phyloP scores from a whole-genome alignment of 2,888 invertebrate genomes.

The Phrixothrix hirtus region DNA sequence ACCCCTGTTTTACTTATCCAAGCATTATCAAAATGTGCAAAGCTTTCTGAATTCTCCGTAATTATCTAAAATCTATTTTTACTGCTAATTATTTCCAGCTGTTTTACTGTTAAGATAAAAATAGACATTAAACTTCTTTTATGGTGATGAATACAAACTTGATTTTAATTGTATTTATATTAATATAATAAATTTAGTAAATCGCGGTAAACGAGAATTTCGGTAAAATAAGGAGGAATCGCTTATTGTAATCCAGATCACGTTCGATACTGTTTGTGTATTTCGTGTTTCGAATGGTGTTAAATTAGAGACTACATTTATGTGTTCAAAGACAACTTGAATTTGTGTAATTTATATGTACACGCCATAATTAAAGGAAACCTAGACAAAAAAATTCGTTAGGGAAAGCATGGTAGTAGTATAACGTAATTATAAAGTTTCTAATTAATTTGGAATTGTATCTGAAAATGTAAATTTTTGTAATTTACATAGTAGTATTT shows the following conservation, averaged over 20 bases:
- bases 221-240: conserved; percentile 3
- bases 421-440: no score
- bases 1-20: conserved; percentile 14
- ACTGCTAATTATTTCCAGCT: no score
- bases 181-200: conserved; percentile 23
- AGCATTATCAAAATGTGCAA: conserved; percentile 2
- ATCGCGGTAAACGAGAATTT: conserved; percentile 16
- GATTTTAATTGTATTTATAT: no score
- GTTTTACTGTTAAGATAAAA: no score
- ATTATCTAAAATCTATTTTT: no score
- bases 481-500: no score
- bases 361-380: conserved; percentile 23
- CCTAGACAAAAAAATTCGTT: conserved; percentile 12
- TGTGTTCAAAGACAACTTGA: conserved; percentile 37
- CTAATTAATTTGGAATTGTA: no score
- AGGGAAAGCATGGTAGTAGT: not conserved
- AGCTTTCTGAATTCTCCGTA: not conserved
- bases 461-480: no score
- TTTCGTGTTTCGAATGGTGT: conserved; percentile 42
- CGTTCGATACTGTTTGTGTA: conserved; percentile 41
- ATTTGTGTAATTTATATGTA: conserved; percentile 29
- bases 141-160: no score
- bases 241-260: conserved; percentile 39
- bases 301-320: conserved; percentile 45
- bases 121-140: no score